A percentile compares a stretch with the other conserved stretches of the same genome.
Evolutionary conservation across 2,888 invertebrate genomes (phyloP).

Genomic region (Hirtodrosophila cameraria): DNA sequence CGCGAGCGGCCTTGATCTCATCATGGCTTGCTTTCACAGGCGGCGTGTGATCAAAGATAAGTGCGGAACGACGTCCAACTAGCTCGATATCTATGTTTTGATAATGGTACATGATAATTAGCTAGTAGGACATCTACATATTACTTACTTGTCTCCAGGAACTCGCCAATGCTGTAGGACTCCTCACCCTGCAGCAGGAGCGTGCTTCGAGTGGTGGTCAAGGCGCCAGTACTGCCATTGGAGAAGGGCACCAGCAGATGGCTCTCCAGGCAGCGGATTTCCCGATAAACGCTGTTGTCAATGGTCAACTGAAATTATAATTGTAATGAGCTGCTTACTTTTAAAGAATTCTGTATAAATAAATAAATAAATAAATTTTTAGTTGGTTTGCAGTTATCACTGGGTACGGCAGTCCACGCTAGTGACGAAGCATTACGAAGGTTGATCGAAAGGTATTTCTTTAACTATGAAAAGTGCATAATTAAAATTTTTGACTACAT

Average conservation of each 20-base stretch:
- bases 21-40: conserved; percentile 88
- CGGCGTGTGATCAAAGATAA: conserved; percentile 90
- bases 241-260: conserved; percentile 92
- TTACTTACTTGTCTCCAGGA: conserved; percentile 74
- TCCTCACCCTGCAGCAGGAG: conserved; percentile 86
- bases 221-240: conserved; percentile 89
- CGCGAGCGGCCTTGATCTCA: conserved; percentile 89
- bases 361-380: no score
- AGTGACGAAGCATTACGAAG: no score
- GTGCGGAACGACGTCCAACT: conserved; percentile 86
- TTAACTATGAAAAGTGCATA: no score
- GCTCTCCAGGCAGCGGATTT: conserved; percentile 89
- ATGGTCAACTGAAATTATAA: conserved; percentile 86
- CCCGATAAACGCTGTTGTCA: conserved; percentile 90
- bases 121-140: rapidly evolving
- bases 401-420: no score
- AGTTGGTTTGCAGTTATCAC: no score
- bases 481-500: no score
- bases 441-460: no score
- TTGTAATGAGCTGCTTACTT: background rate
- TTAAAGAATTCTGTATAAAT: background rate
- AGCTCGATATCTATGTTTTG: conserved; percentile 63
- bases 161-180: conserved; percentile 69
- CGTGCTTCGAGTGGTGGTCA: conserved; percentile 87
- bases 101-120: background rate